These are phyloP conservation scores for Patella depressa DNA, from an alignment of 2,888 invertebrate genomes.

Conservation along the genomic window DNA sequence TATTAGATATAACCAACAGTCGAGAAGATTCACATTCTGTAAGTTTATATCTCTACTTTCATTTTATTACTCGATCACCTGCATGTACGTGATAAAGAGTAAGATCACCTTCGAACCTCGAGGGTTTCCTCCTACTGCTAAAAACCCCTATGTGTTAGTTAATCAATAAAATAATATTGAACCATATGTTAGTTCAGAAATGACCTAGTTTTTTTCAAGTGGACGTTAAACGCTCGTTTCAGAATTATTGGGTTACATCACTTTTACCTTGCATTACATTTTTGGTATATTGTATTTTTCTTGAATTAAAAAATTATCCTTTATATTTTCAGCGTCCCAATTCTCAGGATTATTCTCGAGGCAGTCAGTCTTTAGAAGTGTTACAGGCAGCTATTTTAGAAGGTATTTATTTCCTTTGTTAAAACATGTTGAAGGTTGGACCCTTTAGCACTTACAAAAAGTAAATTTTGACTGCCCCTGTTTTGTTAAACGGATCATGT, in stretches of 20 bases:
- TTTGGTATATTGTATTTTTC: background rate
- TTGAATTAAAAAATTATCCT: background rate
- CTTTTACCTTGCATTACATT: no score
- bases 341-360: slow-evolving; percentile 34
- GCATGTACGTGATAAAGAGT: background rate
- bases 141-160: no score
- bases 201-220: no score
- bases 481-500: no score
- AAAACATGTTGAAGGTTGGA: no score
- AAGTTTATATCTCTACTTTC: slow-evolving; percentile 15
- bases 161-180: no score
- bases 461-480: no score
- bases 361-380: slow-evolving; percentile 77
- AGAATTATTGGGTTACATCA: background rate
- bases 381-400: slow-evolving; percentile 84
- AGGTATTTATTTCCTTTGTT: slow-evolving; percentile 46
- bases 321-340: slow-evolving; percentile 34
- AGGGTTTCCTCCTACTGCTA: no score
- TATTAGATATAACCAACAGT: slow-evolving; percentile 75
- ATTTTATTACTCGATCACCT: background rate
- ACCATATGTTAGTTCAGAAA: no score
- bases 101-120: no score
- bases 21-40: slow-evolving; percentile 28
- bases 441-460: no score
- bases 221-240: background rate